These are phyloP conservation scores for Drosophila jambulina DNA, from an alignment of 1,140 invertebrate genomes.

Conservation along the genomic window DNA sequence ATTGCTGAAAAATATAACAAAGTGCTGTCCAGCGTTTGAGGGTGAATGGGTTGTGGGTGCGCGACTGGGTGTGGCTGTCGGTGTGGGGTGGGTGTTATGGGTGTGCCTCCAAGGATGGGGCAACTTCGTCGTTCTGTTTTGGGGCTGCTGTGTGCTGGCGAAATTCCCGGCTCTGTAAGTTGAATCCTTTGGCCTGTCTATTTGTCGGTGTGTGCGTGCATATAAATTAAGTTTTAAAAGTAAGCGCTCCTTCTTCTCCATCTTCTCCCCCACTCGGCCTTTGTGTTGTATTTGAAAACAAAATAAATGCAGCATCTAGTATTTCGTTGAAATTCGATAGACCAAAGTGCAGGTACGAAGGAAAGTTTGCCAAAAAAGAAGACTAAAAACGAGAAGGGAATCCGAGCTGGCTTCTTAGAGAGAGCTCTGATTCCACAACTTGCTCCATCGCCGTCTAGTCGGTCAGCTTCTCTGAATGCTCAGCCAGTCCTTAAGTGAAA, in stretches of 20 bases:
- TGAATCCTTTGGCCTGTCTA: slow-evolving; percentile 57
- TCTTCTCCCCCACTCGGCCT: slow-evolving; percentile 19
- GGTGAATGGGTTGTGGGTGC: slow-evolving; percentile 13
- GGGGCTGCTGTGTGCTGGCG: slow-evolving; percentile 18
- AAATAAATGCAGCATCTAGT: slow-evolving; percentile 77
- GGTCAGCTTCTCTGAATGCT: slow-evolving; percentile 35
- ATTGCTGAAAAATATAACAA: slow-evolving; percentile 69
- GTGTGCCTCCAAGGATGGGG: slow-evolving; percentile 9
- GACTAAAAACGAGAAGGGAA: slow-evolving; percentile 1
- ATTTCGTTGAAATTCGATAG: slow-evolving; percentile 68
- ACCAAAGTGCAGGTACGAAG: slow-evolving; percentile 43
- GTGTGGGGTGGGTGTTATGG: slow-evolving; percentile 6
- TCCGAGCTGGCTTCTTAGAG: slow-evolving; percentile 13
- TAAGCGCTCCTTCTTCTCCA: slow-evolving; percentile 48
- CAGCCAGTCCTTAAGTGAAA: slow-evolving; percentile 31
- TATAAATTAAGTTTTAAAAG: slow-evolving; percentile 83
- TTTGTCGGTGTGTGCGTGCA: slow-evolving; percentile 63
- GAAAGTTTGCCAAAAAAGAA: slow-evolving; percentile 19
- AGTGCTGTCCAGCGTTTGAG: slow-evolving; percentile 40
- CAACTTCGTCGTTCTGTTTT: slow-evolving; percentile 7
- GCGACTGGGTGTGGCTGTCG: neutral
- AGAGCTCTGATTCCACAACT: slow-evolving; percentile 46
- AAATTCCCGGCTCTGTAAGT: slow-evolving; percentile 54
- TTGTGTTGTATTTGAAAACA: slow-evolving; percentile 75
- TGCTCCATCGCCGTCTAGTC: slow-evolving; percentile 27